Evolutionary conservation across 2,888 invertebrate species (phyloP), one percentile per base, ranked within the genome.

Genomic region (Epistrophe eligans): DNA sequence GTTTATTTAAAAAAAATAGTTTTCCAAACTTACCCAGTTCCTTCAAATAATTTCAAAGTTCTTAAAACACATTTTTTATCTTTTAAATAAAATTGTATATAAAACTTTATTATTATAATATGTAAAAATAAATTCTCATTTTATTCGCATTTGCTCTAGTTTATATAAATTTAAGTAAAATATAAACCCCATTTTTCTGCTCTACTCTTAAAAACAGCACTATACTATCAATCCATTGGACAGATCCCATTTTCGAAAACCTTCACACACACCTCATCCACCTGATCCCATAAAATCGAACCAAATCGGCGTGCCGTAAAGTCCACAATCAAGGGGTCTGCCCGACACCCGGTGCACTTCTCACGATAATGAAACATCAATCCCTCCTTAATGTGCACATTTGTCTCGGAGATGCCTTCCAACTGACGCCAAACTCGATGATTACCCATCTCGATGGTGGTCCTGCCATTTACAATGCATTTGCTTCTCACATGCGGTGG

Each of bases 371-470:
- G 93, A 74, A 91, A 92, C 50, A 93, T 88, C 62, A 93, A 83
- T 0, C 91, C 93, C 10, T 92, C 92, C 28, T 90, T 89, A 3
- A 89, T 90, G 38, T 91, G 91, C 4, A 93, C 89, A 7, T 90
- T 73, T 58, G 89, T 90, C 64, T 92, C 92, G 3, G 90, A 89
- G 67, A 89, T 91, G 11, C 91, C 91, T 0, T 90, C 90, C 3
- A 90, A 88, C 6, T 89, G 77, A 32, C 90, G 90, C 89, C 91
- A 92, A 0, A 98, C 95, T 92, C 97, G 97, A 92, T 98, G 98
- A 93, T 98, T 98, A 9, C 98, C 98, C 82, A 97, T 96, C 92
- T 98, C 98, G 5, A 98, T 95, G 6, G 97, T 96, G 84, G 95
- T 94, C 81, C 96, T 95, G n/a, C 97, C 96, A 89, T 96, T 94